Evolutionary conservation across 2,888 invertebrate genomes (phyloP), one percentile per base, ranked within the genome.

Genomic region (Rhamphomyia laevipes): DNA sequence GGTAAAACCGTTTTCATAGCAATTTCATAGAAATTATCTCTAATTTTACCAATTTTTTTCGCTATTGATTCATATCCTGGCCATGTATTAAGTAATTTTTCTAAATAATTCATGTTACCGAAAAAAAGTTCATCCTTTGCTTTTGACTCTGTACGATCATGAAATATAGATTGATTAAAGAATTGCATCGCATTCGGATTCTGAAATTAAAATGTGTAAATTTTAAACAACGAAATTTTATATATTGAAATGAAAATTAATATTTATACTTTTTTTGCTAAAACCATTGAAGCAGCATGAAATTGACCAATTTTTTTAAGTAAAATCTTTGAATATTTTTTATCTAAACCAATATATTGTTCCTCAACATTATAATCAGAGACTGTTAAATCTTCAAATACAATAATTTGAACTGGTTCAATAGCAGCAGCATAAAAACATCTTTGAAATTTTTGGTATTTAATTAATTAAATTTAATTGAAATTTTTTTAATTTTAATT

Each of bases 251-350:
- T 11, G 10, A 5, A n/a, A n/a, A n/a, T n/a, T n/a, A n/a, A n/a
- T n/a, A n/a, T n/a, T n/a, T n/a, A n/a, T 44, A 55, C 76, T 64
- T 72, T 71, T 58, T 73, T 71, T 48, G 65, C 69, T 44, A 75
- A 56, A 35, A 73, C 68, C 30, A 74, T 68, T 1, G 75, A 74
- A 13, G 70, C 65, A 2, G 74, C 76, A 56, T 77, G 77, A 57
- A 73, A 70, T 52, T 62, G 66, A 2, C 72, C 76, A 54, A 77
- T 60, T 57, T 72, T 72, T 43, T 64, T 65, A 11, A 76, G 56
- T 2, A 73, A 72, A 50, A 73, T 47, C 38, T 66, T 57, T 47
- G 68, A 66, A 56, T 76, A 76, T 4, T 64, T 59, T 49, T 71
- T 60, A 60, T 76, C 74, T 27, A 77, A 64, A 17, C 76, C 76